phyloP scores from a whole-genome alignment of 30 jellyfish, hydroid and myxozoan species.

The Hydractinia symbiolongicarpus region DNA sequence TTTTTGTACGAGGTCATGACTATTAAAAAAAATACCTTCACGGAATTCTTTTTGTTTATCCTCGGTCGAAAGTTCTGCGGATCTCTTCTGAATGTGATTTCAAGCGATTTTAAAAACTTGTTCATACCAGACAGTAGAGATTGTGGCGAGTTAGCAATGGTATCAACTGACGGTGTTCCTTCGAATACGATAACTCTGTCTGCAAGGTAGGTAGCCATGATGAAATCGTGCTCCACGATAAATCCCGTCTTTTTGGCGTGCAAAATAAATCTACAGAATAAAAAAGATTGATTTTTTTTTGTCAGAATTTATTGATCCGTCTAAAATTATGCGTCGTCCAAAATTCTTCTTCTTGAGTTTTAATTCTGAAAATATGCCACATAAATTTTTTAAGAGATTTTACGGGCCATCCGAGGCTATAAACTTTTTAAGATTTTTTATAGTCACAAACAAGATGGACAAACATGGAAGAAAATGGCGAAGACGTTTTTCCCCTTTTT shows the following conservation, averaged over 20 bases:
- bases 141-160: constrained; percentile 84
- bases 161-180: constrained; percentile 83
- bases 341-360: too few relatives aligned
- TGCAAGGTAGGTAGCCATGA: constrained; percentile 97
- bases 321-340: too few relatives aligned
- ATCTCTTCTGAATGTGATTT: constrained; percentile 90
- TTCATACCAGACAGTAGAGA: constrained; percentile 88
- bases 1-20: background rate
- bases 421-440: too few relatives aligned
- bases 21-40: constrained; percentile 52
- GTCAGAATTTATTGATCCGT: too few relatives aligned
- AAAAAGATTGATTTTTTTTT: background rate
- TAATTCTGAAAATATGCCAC: too few relatives aligned
- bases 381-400: too few relatives aligned
- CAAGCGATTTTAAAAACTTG: constrained; percentile 76
- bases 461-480: too few relatives aligned
- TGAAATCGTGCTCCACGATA: constrained; percentile 99
- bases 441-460: too few relatives aligned
- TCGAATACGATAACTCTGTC: constrained; percentile 96
- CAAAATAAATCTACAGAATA: constrained; percentile 61
- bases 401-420: too few relatives aligned
- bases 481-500: too few relatives aligned
- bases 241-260: constrained; percentile 98
- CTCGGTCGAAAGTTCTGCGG: constrained; percentile 91
- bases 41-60: constrained; percentile 77